These are phyloP conservation scores for Tupaia chinensis DNA, from an alignment of 2,113 vertebrate species.

Conservation along the genomic window DNA sequence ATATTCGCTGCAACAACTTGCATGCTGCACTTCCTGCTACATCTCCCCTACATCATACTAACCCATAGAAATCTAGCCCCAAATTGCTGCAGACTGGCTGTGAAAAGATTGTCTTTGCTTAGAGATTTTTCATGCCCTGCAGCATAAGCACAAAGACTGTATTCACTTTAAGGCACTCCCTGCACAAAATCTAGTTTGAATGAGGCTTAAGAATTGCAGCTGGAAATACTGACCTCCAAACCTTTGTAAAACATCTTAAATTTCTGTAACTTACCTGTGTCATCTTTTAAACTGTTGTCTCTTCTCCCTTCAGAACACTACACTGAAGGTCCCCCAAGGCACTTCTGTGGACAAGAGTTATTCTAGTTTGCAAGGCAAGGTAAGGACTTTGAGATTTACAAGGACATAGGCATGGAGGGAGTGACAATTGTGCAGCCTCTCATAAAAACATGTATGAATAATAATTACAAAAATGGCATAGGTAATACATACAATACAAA, in stretches of 20 bases:
- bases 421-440: not conserved
- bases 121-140: no score
- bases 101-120: no score
- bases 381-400: not conserved
- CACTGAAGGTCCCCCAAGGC: no score
- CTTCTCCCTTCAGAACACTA: no score
- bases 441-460: not conserved
- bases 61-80: not conserved
- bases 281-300: not conserved
- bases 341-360: not conserved
- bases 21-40: accelerated
- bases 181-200: not conserved
- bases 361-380: not conserved
- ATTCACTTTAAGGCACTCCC: no score
- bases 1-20: not conserved
- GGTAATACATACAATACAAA: not conserved
- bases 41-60: not conserved
- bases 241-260: not conserved
- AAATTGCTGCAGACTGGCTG: no score
- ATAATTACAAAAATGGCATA: not conserved
- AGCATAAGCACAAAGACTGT: not conserved
- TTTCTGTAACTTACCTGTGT: not conserved
- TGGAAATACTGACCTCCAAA: not conserved
- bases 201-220: not conserved
- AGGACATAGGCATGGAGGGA: not conserved